phyloP scores from a whole-genome alignment of 1,140 invertebrate species.

The Heliconius himera region DNA sequence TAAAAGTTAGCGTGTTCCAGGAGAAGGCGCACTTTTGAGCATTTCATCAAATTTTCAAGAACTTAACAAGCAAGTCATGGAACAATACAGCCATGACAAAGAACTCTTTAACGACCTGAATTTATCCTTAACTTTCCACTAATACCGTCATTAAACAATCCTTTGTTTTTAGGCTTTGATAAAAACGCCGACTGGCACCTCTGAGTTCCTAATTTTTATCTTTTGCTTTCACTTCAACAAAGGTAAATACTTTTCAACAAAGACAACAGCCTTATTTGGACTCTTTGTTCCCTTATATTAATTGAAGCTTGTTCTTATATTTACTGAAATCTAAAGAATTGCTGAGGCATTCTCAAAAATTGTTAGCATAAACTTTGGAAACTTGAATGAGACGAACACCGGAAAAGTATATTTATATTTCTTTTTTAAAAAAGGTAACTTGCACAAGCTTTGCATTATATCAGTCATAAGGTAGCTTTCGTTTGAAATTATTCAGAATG shows the following conservation, averaged over 20 bases:
- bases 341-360: neutral
- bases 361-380: slow-evolving; percentile 3
- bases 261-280: slow-evolving; percentile 28
- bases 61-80: slow-evolving; percentile 54
- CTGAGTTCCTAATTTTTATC: slow-evolving; percentile 76
- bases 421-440: neutral
- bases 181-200: slow-evolving; percentile 73
- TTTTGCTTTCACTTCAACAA: slow-evolving; percentile 59
- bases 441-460: neutral
- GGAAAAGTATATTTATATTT: neutral
- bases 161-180: slow-evolving; percentile 77
- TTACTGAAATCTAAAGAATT: slow-evolving; percentile 9
- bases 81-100: slow-evolving; percentile 73
- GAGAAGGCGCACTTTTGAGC: neutral
- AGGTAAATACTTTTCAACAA: slow-evolving; percentile 51
- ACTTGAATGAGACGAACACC: neutral
- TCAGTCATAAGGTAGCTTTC: neutral
- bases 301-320: slow-evolving; percentile 22
- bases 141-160: slow-evolving; percentile 78
- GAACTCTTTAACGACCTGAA: slow-evolving; percentile 71
- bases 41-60: slow-evolving; percentile 28
- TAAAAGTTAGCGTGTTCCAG: neutral
- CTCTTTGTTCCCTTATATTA: slow-evolving; percentile 29
- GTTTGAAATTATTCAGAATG: neutral
- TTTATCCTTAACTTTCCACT: slow-evolving; percentile 78